phyloP scores from a whole-genome alignment of 2,113 vertebrate genomes.

The Sander lucioperca region DNA sequence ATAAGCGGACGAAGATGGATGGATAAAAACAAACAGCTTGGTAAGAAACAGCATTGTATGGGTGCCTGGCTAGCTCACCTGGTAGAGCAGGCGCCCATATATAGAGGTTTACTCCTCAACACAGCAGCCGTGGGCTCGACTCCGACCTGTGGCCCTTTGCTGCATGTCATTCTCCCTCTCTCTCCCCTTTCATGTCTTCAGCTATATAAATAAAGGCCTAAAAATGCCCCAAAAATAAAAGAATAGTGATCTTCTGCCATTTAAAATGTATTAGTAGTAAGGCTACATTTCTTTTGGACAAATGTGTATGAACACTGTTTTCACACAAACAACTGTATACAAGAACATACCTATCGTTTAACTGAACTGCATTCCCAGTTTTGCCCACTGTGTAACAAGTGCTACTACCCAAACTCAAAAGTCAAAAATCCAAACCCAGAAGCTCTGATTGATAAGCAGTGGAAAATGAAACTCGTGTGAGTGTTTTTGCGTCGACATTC shows the following conservation, averaged over 20 bases:
- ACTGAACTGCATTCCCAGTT: background rate
- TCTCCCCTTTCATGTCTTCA: too few species aligned
- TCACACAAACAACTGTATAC: background rate
- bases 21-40: too few species aligned
- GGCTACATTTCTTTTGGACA: background rate
- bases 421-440: slow-evolving; percentile 16
- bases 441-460: slow-evolving; percentile 48
- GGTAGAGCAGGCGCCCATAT: too few species aligned
- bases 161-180: too few species aligned
- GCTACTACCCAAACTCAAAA: background rate
- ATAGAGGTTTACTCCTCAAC: too few species aligned
- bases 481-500: slow-evolving; percentile 75
- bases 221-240: too few species aligned
- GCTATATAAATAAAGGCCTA: too few species aligned
- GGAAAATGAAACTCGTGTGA: slow-evolving; percentile 67
- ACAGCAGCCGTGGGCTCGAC: too few species aligned
- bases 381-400: background rate
- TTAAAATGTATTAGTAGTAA: background rate
- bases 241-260: background rate
- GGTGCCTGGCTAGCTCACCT: too few species aligned
- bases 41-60: background rate
- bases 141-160: too few species aligned
- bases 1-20: too few species aligned
- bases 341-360: background rate
- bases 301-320: background rate